Evolutionary conservation across 2,113 vertebrate species (phyloP), one percentile per base, ranked within the genome.

Genomic region (Uropsilus gracilis): DNA sequence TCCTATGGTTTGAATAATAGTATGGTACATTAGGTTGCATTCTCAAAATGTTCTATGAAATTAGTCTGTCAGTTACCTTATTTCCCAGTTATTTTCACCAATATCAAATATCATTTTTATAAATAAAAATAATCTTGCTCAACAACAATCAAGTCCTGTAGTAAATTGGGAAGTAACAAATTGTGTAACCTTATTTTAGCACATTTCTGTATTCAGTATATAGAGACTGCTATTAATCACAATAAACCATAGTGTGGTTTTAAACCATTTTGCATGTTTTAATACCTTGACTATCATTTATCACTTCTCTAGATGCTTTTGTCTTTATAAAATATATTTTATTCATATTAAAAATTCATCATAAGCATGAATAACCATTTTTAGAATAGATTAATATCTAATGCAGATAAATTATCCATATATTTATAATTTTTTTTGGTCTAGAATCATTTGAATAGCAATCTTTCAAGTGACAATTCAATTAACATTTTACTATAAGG

Each of bases 341-440:
- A 50, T 86, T 68, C 48, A 34, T 90, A 93, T n/a, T 24, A 46
- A 90, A 86, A 37, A 61, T 32, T 68, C 50, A 42, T 9, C 10
- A n/a, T 37, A 26, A 37, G 13, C 34, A 83, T 83, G 10, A 91
- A 64, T 78, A 86, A 88, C n/a, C n/a, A 59, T 80, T 28, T 22
- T 77, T 73, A 78, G 89, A 88, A 50, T 78, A 46, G 0, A 83
- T 77, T 78, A 83, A 48, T 78, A 87, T 30, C 30, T 57, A 92
- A 59, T 92, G 18, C 5, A 12, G 37, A 0, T 12, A 16, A 66
- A 61, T 71, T 72, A 8, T 26, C 94, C 26, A 76, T 28, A 59
- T 75, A 90, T 83, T 95, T 92, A 76, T 3, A 83, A 72, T 77
- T 10, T 91, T 72, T 90, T 94, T 64, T n/a, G 11, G 11, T 9